A percentile compares a stretch with the other conserved stretches of the same genome.
phyloP scores from a whole-genome alignment of 2,113 vertebrate species.

The Entosphenus tridentatus region DNA sequence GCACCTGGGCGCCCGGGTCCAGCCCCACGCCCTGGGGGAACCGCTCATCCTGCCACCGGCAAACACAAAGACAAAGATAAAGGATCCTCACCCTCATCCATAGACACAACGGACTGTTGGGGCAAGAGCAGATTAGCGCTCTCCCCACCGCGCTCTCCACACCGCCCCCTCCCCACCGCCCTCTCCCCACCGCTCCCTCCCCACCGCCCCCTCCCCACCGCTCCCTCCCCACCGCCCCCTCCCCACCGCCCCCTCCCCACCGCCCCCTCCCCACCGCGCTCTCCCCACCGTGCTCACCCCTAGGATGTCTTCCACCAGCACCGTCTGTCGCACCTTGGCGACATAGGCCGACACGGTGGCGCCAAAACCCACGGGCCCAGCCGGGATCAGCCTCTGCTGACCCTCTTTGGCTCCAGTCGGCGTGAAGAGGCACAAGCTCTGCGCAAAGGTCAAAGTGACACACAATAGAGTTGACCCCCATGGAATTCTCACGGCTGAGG shows the following conservation, averaged over 20 bases:
- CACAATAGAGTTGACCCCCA: too few species aligned
- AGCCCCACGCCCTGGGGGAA: constrained; percentile 84
- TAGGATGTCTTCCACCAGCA: constrained; percentile 74
- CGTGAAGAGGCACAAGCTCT: constrained; percentile 84
- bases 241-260: too few species aligned
- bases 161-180: too few species aligned
- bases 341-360: constrained; percentile 81
- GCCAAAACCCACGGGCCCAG: constrained; percentile 57
- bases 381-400: constrained; percentile 50
- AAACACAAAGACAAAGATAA: neutral
- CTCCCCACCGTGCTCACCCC: constrained; percentile 32
- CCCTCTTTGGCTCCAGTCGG: constrained; percentile 66
- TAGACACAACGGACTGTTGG: neutral
- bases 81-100: neutral
- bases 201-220: too few species aligned
- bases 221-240: too few species aligned
- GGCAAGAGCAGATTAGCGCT: too few species aligned
- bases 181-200: too few species aligned
- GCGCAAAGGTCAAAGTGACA: constrained; percentile 9
- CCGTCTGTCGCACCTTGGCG: constrained; percentile 71
- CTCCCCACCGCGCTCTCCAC: too few species aligned
- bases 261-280: neutral
- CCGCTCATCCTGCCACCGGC: constrained; percentile 47
- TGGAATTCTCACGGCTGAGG: too few species aligned
- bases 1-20: constrained; percentile 65